phyloP scores from a whole-genome alignment of 1,140 invertebrate genomes.

The Dolichoris vasculosae region DNA sequence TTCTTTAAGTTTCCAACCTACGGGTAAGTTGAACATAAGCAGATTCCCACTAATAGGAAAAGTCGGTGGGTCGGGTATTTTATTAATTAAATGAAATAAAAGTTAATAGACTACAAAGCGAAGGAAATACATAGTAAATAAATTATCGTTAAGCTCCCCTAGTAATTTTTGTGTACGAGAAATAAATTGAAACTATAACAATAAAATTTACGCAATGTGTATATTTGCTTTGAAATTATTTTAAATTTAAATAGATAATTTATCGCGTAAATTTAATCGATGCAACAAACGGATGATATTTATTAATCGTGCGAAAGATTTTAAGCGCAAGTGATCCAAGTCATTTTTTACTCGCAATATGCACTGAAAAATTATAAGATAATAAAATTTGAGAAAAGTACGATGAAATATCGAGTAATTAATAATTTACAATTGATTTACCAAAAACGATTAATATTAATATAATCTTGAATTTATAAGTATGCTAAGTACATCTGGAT shows the following conservation, averaged over 20 bases:
- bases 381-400: too few relatives aligned
- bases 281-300: not conserved
- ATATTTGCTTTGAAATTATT: not conserved
- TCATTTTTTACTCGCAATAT: not conserved
- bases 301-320: not conserved
- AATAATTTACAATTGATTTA: too few relatives aligned
- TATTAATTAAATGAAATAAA: constrained; percentile 47
- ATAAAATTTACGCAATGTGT: too few relatives aligned
- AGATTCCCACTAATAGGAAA: constrained; percentile 58
- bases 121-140: not conserved
- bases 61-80: constrained; percentile 55
- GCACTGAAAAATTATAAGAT: too few relatives aligned
- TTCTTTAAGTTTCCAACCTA: constrained; percentile 48
- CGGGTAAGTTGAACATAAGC: constrained; percentile 41
- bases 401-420: too few relatives aligned
- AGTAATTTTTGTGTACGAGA: too few relatives aligned
- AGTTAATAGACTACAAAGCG: not conserved
- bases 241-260: not conserved
- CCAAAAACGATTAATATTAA: too few relatives aligned
- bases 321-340: not conserved
- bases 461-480: too few relatives aligned
- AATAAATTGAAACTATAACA: too few relatives aligned
- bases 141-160: not conserved
- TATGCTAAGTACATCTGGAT: too few relatives aligned
- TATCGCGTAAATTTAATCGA: not conserved